Percentiles rank a stretch among this genome's conserved stretches.
Conservation (phyloP, 2,888 invertebrate genomes). For the Leptopterna dolabrata region DNA sequence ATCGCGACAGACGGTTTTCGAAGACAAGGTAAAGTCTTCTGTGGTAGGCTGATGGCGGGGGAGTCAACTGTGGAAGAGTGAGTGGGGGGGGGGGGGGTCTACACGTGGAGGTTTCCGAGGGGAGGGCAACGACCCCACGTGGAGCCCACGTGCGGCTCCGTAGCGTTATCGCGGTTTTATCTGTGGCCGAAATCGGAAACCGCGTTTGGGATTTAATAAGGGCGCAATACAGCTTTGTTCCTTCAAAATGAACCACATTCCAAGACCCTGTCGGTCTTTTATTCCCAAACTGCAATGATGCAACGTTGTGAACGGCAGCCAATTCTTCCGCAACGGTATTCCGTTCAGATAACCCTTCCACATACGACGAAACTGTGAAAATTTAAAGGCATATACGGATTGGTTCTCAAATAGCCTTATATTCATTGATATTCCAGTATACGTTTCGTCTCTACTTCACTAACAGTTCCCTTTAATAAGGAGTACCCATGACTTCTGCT, state of each 20-base stretch:
- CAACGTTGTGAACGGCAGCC: no score
- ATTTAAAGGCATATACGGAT: no score
- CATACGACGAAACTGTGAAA: no score
- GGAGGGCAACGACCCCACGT: slow-evolving; percentile 54
- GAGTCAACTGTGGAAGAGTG: not conserved
- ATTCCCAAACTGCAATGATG: no score
- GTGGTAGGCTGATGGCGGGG: not conserved
- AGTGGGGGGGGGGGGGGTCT: not conserved
- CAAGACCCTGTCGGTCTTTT: no score
- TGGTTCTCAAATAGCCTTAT: no score
- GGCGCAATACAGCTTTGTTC: not conserved
- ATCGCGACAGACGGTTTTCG: slow-evolving; percentile 36
- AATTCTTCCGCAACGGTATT: no score
- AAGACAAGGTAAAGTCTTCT: slow-evolving; percentile 8
- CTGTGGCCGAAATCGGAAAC: not conserved
- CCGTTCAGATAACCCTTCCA: no score
- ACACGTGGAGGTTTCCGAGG: slow-evolving; percentile 28
- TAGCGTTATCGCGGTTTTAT: slow-evolving; percentile 38
- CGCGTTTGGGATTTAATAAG: not conserved
- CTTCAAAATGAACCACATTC: not conserved
- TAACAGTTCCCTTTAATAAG: no score
- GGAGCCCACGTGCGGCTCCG: slow-evolving; percentile 47
- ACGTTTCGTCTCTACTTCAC: no score
- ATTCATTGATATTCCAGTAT: no score
- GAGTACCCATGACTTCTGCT: no score